phyloP scores from a whole-genome alignment of 64 coral and sea anemone genomes.

The Actinia equina region DNA sequence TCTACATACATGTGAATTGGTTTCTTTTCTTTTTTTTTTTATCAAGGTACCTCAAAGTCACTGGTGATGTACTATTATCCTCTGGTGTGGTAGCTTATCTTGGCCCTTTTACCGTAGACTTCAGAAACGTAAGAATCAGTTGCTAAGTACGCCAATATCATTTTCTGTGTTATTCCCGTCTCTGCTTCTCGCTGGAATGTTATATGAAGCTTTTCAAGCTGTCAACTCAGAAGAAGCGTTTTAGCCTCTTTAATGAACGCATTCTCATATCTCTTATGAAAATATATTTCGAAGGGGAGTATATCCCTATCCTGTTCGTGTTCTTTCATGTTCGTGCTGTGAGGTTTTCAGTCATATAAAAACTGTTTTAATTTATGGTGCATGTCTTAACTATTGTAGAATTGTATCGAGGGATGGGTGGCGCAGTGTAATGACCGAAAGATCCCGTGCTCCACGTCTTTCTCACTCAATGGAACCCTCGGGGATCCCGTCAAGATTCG shows the following conservation, averaged over 20 bases:
- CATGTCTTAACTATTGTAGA: conserved; percentile 12
- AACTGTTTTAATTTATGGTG: no score
- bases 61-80: conserved; percentile 90
- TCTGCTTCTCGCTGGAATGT: no score
- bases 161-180: no score
- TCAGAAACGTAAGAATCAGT: conserved; percentile 83
- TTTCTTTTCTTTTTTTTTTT: neutral
- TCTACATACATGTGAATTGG: neutral
- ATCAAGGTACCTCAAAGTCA: conserved; percentile 73
- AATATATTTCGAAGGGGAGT: no score
- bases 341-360: no score
- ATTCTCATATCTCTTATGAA: no score
- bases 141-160: neutral
- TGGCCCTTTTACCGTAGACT: conserved; percentile 97
- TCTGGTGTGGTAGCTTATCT: conserved; percentile 93
- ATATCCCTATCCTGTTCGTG: no score
- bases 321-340: no score
- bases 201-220: no score
- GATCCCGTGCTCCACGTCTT: conserved; percentile 82
- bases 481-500: conserved; percentile 93
- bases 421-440: conserved; percentile 64
- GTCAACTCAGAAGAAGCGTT: no score
- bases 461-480: conserved; percentile 86
- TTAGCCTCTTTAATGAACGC: no score
- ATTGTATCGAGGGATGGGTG: conserved; percentile 80